Evolutionary conservation across 2,797 vertebrate genomes (phyloP).

Genomic region (Stomatorhinus walkeri): DNA sequence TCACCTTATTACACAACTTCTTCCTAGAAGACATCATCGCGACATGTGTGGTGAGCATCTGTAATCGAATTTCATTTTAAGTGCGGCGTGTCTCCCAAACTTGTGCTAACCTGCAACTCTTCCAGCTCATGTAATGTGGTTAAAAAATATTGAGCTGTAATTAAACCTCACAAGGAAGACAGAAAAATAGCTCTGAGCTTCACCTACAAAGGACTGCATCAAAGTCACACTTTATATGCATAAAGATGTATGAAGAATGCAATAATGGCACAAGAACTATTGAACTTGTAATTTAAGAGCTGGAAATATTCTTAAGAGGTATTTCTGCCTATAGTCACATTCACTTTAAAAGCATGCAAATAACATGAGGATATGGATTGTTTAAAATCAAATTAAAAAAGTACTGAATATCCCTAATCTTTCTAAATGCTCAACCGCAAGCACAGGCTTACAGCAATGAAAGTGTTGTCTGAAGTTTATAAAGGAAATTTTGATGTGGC

Average conservation of each 20-base stretch:
- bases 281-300: conserved; percentile 30
- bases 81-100: conserved; percentile 44
- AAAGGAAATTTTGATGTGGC: neutral
- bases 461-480: neutral
- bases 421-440: conserved; percentile 35
- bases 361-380: conserved; percentile 25
- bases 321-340: conserved; percentile 45
- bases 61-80: conserved; percentile 55
- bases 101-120: conserved; percentile 54
- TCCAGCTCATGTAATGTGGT: conserved; percentile 49
- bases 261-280: conserved; percentile 48
- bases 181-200: conserved; percentile 45
- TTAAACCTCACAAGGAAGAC: conserved; percentile 41
- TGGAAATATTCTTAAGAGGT: conserved; percentile 35
- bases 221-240: conserved; percentile 34
- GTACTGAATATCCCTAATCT: conserved; percentile 28
- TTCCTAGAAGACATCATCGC: conserved; percentile 39
- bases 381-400: conserved; percentile 41
- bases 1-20: conserved; percentile 52
- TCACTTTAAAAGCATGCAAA: conserved; percentile 39
- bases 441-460: neutral
- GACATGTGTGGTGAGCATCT: conserved; percentile 58
- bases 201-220: conserved; percentile 46
- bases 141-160: conserved; percentile 48
- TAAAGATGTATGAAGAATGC: conserved; percentile 55